Evolutionary conservation across 2,113 vertebrate species (phyloP).

Genomic region (Callocephalon fimbriatum): DNA sequence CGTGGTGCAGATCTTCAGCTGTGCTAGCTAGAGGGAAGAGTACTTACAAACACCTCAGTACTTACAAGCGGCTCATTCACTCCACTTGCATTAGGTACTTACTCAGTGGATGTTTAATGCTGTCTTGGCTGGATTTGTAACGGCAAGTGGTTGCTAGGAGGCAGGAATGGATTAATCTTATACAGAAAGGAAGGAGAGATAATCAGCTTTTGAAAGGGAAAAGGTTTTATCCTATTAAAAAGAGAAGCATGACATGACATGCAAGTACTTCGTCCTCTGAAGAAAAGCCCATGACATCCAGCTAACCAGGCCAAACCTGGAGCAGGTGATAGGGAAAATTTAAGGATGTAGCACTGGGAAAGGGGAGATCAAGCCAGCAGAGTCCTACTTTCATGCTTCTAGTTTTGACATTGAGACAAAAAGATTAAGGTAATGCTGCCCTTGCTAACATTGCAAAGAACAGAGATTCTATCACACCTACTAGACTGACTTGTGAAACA

Average conservation of each 20-base stretch:
- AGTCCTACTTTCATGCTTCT: not conserved
- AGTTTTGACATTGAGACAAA: not conserved
- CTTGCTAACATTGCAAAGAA: not conserved
- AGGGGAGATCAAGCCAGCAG: not conserved
- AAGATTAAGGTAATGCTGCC: not conserved
- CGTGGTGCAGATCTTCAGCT: not conserved
- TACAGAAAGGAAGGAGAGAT: not conserved
- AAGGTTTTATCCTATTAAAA: not conserved
- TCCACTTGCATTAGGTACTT: constrained; percentile 29
- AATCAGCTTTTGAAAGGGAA: not conserved
- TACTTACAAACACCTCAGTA: not conserved
- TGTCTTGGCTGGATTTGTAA: not conserved
- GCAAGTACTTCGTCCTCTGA: not conserved
- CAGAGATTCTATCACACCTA: not conserved
- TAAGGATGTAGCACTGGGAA: not conserved
- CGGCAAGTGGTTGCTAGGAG: constrained; percentile 31
- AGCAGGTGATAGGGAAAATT: not conserved
- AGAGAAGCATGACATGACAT: not conserved
- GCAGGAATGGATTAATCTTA: not conserved
- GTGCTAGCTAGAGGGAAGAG: not conserved
- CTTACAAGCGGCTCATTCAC: constrained; percentile 31
- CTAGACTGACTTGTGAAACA: not conserved
- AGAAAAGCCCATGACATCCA: not conserved
- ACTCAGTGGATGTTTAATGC: constrained; percentile 33
- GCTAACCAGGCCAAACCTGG: not conserved